These are phyloP conservation scores for Panulirus ornatus DNA, from an alignment of 1,140 invertebrate genomes.

Conservation along the genomic window DNA sequence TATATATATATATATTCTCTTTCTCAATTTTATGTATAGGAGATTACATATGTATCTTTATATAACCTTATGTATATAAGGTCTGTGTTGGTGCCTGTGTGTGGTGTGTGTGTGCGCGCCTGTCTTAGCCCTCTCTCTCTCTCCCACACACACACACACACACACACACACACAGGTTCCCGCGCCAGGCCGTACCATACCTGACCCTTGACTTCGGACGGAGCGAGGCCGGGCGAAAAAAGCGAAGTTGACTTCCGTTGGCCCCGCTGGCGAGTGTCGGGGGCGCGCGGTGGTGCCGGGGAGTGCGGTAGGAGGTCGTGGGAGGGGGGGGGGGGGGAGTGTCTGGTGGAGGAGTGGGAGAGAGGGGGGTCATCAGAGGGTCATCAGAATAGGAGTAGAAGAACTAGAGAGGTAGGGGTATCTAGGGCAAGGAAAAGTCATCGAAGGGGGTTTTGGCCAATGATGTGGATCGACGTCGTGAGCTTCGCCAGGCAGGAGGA, in stretches of 20 bases:
- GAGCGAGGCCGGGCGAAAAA: neutral
- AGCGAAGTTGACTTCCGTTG: neutral
- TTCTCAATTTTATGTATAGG: too few species aligned
- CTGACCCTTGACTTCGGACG: neutral
- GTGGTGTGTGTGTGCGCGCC: too few species aligned
- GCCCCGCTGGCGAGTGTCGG: neutral
- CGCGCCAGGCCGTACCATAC: constrained; percentile 17
- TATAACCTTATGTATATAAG: too few species aligned
- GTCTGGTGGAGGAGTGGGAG: neutral
- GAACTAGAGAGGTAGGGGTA: neutral
- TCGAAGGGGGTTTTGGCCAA: too few species aligned
- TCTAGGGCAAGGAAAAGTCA: too few species aligned
- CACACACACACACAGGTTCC: constrained; percentile 13
- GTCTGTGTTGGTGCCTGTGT: too few species aligned
- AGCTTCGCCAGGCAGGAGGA: too few species aligned
- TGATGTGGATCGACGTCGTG: too few species aligned
- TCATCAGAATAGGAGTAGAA: neutral
- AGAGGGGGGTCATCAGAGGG: neutral
- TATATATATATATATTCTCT: too few species aligned
- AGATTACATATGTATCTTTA: too few species aligned
- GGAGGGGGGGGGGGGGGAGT: neutral
- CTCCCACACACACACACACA: too few species aligned
- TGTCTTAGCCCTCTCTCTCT: too few species aligned
- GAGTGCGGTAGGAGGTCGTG: neutral
- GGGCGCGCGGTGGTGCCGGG: neutral